phyloP scores from a whole-genome alignment of 2,797 vertebrate genomes.

The Macrochelys suwanniensis region DNA sequence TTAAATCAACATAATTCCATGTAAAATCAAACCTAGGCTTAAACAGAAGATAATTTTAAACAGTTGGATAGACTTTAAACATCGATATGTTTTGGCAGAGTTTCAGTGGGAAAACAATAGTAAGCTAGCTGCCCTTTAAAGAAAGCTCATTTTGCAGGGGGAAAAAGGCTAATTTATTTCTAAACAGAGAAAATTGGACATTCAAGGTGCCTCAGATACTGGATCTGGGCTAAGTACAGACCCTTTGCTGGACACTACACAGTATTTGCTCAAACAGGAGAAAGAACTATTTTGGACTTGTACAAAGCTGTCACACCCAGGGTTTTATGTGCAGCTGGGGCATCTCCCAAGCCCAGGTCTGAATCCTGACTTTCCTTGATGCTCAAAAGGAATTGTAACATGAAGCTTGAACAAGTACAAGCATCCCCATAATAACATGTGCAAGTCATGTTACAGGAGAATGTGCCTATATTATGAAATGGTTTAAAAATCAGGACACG shows the following conservation, averaged over 20 bases:
- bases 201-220: neutral
- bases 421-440: rapidly evolving
- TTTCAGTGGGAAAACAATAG: neutral
- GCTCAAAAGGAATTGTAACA: neutral
- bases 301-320: neutral
- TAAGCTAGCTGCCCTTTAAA: neutral
- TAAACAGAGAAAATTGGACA: neutral
- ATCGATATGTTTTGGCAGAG: neutral
- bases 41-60: neutral
- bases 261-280: neutral
- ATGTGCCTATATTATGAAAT: rapidly evolving
- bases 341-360: neutral
- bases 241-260: neutral
- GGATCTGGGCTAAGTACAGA: neutral
- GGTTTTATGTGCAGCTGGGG: neutral
- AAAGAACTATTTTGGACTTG: neutral
- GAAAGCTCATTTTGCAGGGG: neutral
- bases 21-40: neutral
- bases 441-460: rapidly evolving
- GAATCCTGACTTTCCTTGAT: neutral
- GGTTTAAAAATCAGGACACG: rapidly evolving
- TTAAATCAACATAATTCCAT: neutral
- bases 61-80: neutral
- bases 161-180: neutral
- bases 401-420: neutral